Base-by-base conservation (phyloP, 1,140 invertebrate genomes). In the Acyrthosiphon pisum region DNA sequence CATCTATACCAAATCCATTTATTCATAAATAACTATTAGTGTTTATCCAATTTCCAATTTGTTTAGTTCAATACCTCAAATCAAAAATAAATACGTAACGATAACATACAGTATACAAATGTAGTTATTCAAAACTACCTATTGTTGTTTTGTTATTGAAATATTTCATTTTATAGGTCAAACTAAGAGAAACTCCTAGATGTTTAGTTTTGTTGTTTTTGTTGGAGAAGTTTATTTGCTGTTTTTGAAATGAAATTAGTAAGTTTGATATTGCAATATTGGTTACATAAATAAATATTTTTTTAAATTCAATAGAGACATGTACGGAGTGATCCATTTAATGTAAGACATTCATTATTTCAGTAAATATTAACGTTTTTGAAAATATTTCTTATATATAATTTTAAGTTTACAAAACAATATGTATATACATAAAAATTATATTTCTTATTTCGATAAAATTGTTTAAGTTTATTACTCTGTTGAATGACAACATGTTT, bases 261-360 rank as follows among this genome's bases (percentile, higher is more conserved):
- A 76, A 76, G 30, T n/a, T 76, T 76, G 60, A 76, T 76, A n/a
- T n/a, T 76, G n/a, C 60, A 14, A 76, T 76, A 35, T 76, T 18
- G 60, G 60, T 76, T 76, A 76, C 60, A 76, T n/a, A 76, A n/a
- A 76, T 76, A 76, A 76, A 76, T n/a, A 76, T 76, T 76, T 68
- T 60, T 76, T 76, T 35, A 76, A 76, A 76, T n/a, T 76, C n/a
- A 76, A 35, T 76, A 76, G n/a, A n/a, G 11, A 76, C n/a, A 76
- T 14, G n/a, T 23, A 53, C 50, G 50, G 48, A 22, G 22, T 53
- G 50, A 53, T 53, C 22, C 20, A 53, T 53, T 50, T 23, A 53
- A 6, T 4, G 50, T 23, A 6, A 53, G 4, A 22, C 50, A 50
- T 14, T 48, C 46, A 48, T 11, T 48, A 48, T 48, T 48, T 48